These are phyloP conservation scores for Maniola hyperantus DNA, from an alignment of 2,888 invertebrate genomes.

Conservation along the genomic window DNA sequence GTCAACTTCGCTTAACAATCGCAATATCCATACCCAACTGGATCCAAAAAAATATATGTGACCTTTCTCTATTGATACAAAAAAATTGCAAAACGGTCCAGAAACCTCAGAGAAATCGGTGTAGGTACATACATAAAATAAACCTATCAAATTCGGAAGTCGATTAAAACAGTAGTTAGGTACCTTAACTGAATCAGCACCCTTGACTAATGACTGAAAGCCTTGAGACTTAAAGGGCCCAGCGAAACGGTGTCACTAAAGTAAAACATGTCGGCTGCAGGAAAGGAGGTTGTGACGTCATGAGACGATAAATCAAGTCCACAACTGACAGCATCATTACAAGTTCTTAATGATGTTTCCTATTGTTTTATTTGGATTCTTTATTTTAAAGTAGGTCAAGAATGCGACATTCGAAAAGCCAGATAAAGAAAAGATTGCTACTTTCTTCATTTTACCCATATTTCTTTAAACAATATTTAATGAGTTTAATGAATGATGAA, in stretches of 20 bases:
- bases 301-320: slow-evolving; percentile 48
- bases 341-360: slow-evolving; percentile 11
- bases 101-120: too few species aligned
- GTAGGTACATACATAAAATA: too few species aligned
- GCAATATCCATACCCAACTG: too few species aligned
- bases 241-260: slow-evolving; percentile 27
- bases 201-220: slow-evolving; percentile 6
- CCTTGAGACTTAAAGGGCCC: slow-evolving; percentile 25
- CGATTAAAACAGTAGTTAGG: too few species aligned
- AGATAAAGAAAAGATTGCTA: not conserved
- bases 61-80: too few species aligned
- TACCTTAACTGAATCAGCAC: slow-evolving; percentile 1
- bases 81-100: too few species aligned
- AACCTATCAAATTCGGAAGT: too few species aligned
- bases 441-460: too few species aligned
- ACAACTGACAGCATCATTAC: slow-evolving; percentile 20
- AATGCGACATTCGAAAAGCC: not conserved
- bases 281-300: slow-evolving; percentile 48
- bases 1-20: too few species aligned
- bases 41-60: too few species aligned
- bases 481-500: too few species aligned
- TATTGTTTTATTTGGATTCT: slow-evolving; percentile 15
- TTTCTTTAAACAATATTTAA: too few species aligned
- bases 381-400: slow-evolving; percentile 10
- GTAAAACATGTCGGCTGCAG: slow-evolving; percentile 37